phyloP scores from a whole-genome alignment of 2,797 vertebrate genomes.

The Ibycter americanus region DNA sequence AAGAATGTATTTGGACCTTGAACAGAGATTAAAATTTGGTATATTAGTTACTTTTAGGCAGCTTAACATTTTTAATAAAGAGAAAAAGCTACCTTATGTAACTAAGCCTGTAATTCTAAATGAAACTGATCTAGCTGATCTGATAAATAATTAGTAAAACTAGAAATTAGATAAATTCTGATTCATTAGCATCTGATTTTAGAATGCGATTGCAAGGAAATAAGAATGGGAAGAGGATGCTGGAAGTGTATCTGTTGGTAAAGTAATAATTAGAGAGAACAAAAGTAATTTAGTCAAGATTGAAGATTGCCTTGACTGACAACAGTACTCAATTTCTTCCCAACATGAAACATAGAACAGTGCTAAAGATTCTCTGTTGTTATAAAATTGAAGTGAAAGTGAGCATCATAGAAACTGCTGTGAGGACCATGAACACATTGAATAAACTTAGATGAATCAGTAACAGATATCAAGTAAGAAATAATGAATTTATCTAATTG shows the following conservation, averaged over 20 bases:
- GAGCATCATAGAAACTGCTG: neutral
- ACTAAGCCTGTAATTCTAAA: conserved; percentile 24
- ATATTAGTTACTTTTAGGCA: conserved; percentile 20
- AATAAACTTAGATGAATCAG: neutral
- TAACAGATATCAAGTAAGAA: neutral
- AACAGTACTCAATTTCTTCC: neutral
- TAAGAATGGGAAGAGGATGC: neutral
- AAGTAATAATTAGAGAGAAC: neutral
- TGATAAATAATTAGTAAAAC: neutral
- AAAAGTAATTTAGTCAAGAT: neutral
- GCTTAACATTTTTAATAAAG: conserved; percentile 26
- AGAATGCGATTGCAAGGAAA: neutral
- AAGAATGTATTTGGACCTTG: conserved; percentile 14
- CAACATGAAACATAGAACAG: neutral
- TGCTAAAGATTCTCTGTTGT: neutral
- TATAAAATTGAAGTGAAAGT: neutral
- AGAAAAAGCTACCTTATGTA: neutral
- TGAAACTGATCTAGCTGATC: neutral
- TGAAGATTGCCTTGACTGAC: neutral
- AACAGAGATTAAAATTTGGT: conserved; percentile 5
- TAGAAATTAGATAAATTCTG: neutral
- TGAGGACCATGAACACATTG: neutral
- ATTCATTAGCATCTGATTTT: neutral
- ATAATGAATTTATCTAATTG: neutral
- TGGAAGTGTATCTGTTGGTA: neutral